These are phyloP conservation scores for Pangasianodon gigas DNA, from an alignment of 2,113 vertebrate genomes.

Conservation along the genomic window DNA sequence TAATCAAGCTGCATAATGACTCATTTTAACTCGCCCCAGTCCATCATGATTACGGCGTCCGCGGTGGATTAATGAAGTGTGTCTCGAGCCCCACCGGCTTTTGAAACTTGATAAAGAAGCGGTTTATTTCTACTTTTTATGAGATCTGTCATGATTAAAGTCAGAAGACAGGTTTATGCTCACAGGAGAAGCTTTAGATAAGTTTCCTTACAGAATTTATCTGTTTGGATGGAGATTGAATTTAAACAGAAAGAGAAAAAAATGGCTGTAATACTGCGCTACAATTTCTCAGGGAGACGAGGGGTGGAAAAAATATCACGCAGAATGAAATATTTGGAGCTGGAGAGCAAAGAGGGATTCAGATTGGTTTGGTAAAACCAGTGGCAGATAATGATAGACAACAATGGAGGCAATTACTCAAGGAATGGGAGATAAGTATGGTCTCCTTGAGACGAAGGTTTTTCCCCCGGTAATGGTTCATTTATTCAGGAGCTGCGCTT, in stretches of 20 bases:
- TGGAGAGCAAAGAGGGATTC: slow-evolving; percentile 26
- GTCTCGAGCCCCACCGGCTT: background rate
- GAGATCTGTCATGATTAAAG: slow-evolving; percentile 42
- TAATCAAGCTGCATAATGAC: slow-evolving; percentile 29
- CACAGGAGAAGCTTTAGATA: slow-evolving; percentile 36
- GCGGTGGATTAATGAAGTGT: slow-evolving; percentile 11
- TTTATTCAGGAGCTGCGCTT: slow-evolving; percentile 52
- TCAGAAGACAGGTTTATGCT: slow-evolving; percentile 42
- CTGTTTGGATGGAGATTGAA: slow-evolving; percentile 12
- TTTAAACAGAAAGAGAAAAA: slow-evolving; percentile 33
- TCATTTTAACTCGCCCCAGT: background rate
- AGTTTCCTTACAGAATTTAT: slow-evolving; percentile 29
- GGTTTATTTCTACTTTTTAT: slow-evolving; percentile 3
- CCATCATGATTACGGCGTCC: background rate
- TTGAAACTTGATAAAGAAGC: slow-evolving; percentile 35
- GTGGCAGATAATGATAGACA: slow-evolving; percentile 49
- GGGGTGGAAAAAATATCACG: background rate
- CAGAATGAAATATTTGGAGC: slow-evolving; percentile 39
- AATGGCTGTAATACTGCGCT: background rate
- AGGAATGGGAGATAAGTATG: slow-evolving; percentile 51
- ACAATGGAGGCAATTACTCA: slow-evolving; percentile 57
- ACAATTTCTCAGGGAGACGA: slow-evolving; percentile 21
- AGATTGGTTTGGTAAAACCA: slow-evolving; percentile 51
- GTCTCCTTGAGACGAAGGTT: slow-evolving; percentile 52
- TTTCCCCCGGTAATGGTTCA: slow-evolving; percentile 50